phyloP scores from a whole-genome alignment of 2,113 vertebrate genomes.

The Mormyrus lacerda region DNA sequence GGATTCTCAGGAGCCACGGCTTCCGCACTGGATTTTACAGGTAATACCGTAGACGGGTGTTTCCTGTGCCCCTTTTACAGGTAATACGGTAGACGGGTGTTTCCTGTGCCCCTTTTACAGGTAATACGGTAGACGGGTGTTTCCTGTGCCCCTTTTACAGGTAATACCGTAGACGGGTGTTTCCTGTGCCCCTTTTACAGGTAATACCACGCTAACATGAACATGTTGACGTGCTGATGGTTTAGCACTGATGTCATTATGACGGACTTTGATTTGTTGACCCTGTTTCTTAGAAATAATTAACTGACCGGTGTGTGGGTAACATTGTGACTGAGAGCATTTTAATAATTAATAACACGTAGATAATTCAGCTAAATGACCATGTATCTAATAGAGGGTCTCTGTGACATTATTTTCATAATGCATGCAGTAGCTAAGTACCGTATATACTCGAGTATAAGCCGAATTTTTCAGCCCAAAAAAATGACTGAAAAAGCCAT shows the following conservation, averaged over 20 bases:
- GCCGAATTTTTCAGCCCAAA: too few species aligned
- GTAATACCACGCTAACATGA: not conserved
- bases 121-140: too few species aligned
- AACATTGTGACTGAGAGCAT: not conserved
- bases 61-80: slow-evolving; percentile 30
- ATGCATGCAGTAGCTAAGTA: not conserved
- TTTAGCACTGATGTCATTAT: not conserved
- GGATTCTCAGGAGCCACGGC: slow-evolving; percentile 76
- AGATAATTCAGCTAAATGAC: not conserved
- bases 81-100: too few species aligned
- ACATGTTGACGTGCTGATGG: not conserved
- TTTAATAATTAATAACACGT: not conserved
- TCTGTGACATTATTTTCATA: not conserved
- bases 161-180: slow-evolving; percentile 45
- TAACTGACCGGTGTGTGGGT: not conserved
- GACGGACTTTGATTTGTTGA: not conserved
- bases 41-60: slow-evolving; percentile 47
- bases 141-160: slow-evolving; percentile 79
- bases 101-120: too few species aligned
- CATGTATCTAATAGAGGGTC: not conserved
- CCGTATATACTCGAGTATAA: too few species aligned
- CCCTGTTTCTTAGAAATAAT: not conserved
- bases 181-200: not conserved
- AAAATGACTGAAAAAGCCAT: too few species aligned
- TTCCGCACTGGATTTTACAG: slow-evolving; percentile 93